Percentiles rank a stretch among this genome's conserved stretches.
These are phyloP conservation scores for Clusia tigrina DNA, from an alignment of 2,888 invertebrate genomes.

Conservation along the genomic window DNA sequence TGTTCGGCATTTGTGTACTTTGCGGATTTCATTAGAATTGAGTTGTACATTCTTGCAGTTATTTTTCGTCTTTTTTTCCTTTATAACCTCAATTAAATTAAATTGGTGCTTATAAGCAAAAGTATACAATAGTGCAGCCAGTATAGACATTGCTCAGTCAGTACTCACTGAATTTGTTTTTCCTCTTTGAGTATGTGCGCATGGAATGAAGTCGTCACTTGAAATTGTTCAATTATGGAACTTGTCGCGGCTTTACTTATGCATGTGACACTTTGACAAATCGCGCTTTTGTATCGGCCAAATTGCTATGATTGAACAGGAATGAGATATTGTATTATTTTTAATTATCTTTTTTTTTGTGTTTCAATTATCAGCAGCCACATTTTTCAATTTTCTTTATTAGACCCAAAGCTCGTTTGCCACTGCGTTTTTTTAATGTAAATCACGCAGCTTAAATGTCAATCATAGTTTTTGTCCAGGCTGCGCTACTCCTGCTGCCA, in stretches of 20 bases:
- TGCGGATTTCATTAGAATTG: slow-evolving; percentile 17
- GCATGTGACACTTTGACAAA: slow-evolving; percentile 28
- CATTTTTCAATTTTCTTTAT: too few relatives aligned
- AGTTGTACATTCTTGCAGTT: slow-evolving; percentile 5
- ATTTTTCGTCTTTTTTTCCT: slow-evolving; percentile 11
- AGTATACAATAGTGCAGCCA: too few relatives aligned
- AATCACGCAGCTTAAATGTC: neutral
- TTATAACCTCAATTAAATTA: slow-evolving; percentile 32
- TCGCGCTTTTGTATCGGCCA: too few relatives aligned
- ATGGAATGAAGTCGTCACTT: slow-evolving; percentile 26
- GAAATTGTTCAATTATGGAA: slow-evolving; percentile 26
- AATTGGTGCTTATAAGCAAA: slow-evolving; percentile 26
- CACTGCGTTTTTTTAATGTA: too few relatives aligned
- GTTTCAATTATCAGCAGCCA: too few relatives aligned
- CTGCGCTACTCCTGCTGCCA: too few relatives aligned
- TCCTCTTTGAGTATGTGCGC: neutral
- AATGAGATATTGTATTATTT: too few relatives aligned
- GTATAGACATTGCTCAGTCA: too few relatives aligned
- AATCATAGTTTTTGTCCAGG: neutral
- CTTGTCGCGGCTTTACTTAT: slow-evolving; percentile 9
- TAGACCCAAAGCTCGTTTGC: too few relatives aligned
- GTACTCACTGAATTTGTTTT: too few relatives aligned
- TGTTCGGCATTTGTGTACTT: neutral
- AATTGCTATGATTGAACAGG: too few relatives aligned
- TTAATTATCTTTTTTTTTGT: too few relatives aligned